Base-by-base conservation (phyloP, 2,113 vertebrate genomes). In the Burhinus bistriatus region DNA sequence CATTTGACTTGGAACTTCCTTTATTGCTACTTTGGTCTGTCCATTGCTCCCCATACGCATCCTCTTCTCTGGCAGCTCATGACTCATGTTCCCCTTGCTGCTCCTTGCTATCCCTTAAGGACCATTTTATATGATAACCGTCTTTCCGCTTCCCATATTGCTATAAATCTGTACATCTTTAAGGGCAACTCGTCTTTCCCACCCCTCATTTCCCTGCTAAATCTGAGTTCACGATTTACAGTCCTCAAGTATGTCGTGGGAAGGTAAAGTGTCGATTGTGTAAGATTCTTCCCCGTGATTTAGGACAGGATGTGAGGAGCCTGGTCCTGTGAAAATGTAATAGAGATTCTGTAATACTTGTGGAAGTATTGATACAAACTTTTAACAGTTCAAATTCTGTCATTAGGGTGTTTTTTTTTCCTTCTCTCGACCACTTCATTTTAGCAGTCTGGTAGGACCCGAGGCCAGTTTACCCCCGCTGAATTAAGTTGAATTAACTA, bases 1-100 rank as follows among this genome's bases (percentile, higher is more conserved):
- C 18, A 2, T 93, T 93, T 85, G 88, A 86, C 95, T 96, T 89
- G 92, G 79, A 95, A 92, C 95, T 97, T 97, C 97, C 96, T 95
- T 94, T 95, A 94, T 92, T 92, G 84, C 91, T 90, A 69, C 96
- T 97, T 98, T 95, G 95, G 95, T 97, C 75, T 88, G 92, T 61
- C 92, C 90, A 27, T 90, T 70, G 96, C 93, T 97, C 84, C 93
- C 95, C 87, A 82, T 85, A 34, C 10, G 34, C 96, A 75, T 97
- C 91, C 47, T n/a, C 76, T 88, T 83, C 88, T 57, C 92, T 90
- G 95, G 86, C 95, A 97, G 96, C 94, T 97, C 90, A 75, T 97
- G 95, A 96, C 83, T 97, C 90, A 95, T 70, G 83, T 81, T 95
- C 78, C 92, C 94, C 94, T 42, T 30, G 68, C 20, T 80, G 88